phyloP scores from a whole-genome alignment of 2,797 vertebrate genomes.

The Propithecus deckenii region DNA sequence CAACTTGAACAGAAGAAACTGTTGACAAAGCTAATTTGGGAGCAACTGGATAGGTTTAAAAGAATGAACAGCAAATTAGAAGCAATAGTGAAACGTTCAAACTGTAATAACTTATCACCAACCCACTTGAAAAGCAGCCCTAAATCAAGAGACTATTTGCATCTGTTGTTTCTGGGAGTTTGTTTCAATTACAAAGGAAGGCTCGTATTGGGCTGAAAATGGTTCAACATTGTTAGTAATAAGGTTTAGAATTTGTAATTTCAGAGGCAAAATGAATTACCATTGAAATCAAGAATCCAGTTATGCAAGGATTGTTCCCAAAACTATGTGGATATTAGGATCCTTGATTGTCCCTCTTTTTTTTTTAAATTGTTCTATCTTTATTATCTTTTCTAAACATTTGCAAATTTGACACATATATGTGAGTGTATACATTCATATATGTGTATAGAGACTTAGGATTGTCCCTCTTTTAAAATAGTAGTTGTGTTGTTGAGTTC shows the following conservation, averaged over 20 bases:
- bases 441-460: too few relatives aligned
- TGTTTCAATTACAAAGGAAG: constrained; percentile 20
- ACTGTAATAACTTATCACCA: constrained; percentile 73
- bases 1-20: constrained; percentile 95
- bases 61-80: constrained; percentile 88
- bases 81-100: constrained; percentile 83
- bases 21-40: constrained; percentile 96
- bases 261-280: neutral
- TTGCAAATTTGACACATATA: too few relatives aligned
- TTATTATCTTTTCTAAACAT: too few relatives aligned
- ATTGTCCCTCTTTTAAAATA: neutral
- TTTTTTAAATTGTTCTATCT: too few relatives aligned
- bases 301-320: neutral
- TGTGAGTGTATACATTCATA: too few relatives aligned
- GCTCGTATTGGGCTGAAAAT: constrained; percentile 47
- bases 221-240: neutral
- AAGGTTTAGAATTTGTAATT: constrained; percentile 20
- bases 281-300: constrained; percentile 1
- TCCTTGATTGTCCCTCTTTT: neutral
- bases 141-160: constrained; percentile 25
- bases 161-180: constrained; percentile 24
- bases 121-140: constrained; percentile 56
- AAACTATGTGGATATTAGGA: neutral
- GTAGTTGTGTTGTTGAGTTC: neutral
- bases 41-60: constrained; percentile 93